A percentile compares a stretch with the other conserved stretches of the same genome.
Evolutionary conservation across 2,797 vertebrate genomes (phyloP).

Genomic region (Capromys pilorides): DNA sequence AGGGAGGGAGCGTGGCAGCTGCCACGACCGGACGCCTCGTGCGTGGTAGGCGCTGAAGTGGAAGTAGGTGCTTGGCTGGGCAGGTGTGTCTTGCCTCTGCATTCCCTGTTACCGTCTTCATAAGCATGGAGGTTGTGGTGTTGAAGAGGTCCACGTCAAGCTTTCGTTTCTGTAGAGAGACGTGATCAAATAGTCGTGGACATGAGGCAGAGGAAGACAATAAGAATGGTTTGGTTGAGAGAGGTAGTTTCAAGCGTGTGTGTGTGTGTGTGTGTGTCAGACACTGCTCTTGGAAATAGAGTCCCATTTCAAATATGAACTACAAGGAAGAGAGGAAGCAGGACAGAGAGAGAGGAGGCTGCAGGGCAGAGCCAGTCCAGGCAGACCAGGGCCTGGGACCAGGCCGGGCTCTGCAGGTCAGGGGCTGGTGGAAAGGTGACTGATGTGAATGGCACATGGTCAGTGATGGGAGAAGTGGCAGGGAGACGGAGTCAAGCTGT

Average conservation of each 20-base stretch:
- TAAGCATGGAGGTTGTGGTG: not conserved
- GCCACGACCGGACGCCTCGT: not conserved
- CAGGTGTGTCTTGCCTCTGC: not conserved
- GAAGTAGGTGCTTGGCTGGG: not conserved
- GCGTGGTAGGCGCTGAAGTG: not conserved
- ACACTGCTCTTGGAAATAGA: not conserved
- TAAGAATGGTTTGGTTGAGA: not conserved
- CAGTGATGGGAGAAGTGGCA: not conserved
- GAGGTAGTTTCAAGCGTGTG: not conserved
- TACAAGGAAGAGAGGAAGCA: not conserved
- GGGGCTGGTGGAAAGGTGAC: not conserved
- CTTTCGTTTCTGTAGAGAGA: not conserved
- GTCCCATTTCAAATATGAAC: not conserved
- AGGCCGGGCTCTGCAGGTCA: not conserved
- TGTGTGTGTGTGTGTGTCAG: not conserved
- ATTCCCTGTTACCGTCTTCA: not conserved
- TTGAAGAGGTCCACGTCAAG: not conserved
- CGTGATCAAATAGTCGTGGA: not conserved
- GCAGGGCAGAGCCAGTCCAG: not conserved
- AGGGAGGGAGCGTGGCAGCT: not conserved
- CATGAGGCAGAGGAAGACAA: not conserved
- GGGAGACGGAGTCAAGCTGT: not conserved
- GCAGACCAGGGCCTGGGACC: not conserved
- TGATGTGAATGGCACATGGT: accelerated
- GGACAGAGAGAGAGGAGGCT: not conserved